Percentiles rank a stretch among this genome's conserved stretches.
Conservation (phyloP, 2,797 vertebrate genomes). For the Pseudochirops cupreus region DNA sequence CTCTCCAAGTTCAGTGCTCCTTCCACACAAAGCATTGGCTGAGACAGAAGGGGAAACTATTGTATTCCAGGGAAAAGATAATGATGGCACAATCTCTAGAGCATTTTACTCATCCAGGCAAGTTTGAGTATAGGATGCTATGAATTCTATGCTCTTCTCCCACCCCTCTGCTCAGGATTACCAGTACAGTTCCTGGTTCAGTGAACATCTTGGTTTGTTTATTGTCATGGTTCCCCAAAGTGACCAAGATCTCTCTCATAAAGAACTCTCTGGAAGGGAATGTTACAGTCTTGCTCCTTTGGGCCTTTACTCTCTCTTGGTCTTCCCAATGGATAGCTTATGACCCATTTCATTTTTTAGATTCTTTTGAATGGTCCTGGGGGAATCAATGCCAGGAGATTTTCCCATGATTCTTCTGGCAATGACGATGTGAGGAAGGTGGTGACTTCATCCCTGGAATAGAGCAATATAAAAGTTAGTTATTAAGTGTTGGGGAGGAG, state of each 20-base stretch:
- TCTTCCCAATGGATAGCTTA: not conserved
- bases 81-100: not conserved
- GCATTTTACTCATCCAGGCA: not conserved
- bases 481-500: not conserved
- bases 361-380: not conserved
- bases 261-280: not conserved
- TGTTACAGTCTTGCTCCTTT: not conserved
- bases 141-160: not conserved
- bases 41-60: not conserved
- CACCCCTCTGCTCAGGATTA: not conserved
- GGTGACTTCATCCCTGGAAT: not conserved
- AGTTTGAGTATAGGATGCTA: not conserved
- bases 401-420: too few relatives aligned
- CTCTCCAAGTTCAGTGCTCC: not conserved
- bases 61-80: not conserved
- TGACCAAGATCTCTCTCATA: not conserved
- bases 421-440: too few relatives aligned
- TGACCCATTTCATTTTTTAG: not conserved
- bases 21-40: not conserved
- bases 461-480: not conserved
- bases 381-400: not conserved
- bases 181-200: not conserved
- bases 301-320: not conserved
- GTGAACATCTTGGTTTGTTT: not conserved
- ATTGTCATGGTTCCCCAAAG: not conserved